These are phyloP conservation scores for Dolomedes plantarius DNA, from an alignment of 2,888 invertebrate species.

Conservation along the genomic window DNA sequence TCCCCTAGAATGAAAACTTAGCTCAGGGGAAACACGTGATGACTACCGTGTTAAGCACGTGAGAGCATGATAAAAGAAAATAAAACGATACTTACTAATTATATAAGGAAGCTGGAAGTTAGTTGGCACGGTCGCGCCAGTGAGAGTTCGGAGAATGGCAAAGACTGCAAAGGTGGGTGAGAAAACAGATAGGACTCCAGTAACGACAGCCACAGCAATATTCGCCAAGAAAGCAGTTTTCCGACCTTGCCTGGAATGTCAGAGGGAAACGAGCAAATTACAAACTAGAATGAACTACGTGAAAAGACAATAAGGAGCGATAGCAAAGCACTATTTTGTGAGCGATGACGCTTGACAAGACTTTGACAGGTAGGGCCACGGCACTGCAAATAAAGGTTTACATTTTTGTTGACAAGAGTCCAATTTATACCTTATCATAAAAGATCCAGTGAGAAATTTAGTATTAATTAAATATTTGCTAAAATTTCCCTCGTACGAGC, in stretches of 20 bases:
- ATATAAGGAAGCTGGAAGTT: constrained; percentile 67
- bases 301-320: no score
- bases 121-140: constrained; percentile 54
- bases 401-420: no score
- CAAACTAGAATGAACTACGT: neutral
- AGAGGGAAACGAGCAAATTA: neutral
- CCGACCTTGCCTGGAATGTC: constrained; percentile 38
- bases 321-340: no score
- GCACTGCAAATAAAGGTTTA: no score
- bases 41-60: neutral
- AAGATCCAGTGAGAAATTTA: no score
- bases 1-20: no score
- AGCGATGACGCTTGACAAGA: no score
- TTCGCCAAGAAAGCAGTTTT: constrained; percentile 52
- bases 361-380: no score
- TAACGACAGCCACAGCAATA: constrained; percentile 31
- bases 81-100: constrained; percentile 44
- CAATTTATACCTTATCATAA: no score
- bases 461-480: no score
- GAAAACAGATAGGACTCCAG: constrained; percentile 62
- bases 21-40: neutral
- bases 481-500: no score
- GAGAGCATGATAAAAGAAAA: neutral
- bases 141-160: constrained; percentile 55
- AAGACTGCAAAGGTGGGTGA: constrained; percentile 62